phyloP scores from a whole-genome alignment of 2,797 vertebrate genomes.

The Spinibarbus caldwelli region DNA sequence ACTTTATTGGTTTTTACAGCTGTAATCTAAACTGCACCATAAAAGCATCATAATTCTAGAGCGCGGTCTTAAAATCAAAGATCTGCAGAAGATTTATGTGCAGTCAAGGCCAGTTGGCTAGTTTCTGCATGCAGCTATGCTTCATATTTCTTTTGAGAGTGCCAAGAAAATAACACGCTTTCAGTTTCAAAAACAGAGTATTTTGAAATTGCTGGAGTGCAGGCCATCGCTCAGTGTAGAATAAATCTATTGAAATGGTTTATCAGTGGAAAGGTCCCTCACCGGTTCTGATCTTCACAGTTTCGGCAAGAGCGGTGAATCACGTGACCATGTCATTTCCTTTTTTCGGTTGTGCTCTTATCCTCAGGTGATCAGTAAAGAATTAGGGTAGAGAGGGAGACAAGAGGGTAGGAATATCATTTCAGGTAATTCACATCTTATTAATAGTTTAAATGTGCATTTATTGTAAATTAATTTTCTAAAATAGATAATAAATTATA shows the following conservation, averaged over 20 bases:
- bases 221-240: constrained; percentile 17
- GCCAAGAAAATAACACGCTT: constrained; percentile 26
- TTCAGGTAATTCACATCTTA: not conserved
- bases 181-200: constrained; percentile 38
- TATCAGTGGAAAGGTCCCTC: not conserved
- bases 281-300: constrained; percentile 8
- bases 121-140: constrained; percentile 17
- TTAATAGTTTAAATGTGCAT: not conserved
- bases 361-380: constrained; percentile 10
- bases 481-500: not conserved
- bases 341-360: constrained; percentile 3
- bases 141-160: constrained; percentile 27
- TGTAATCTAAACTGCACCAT: constrained; percentile 41
- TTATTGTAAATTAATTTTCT: not conserved
- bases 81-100: constrained; percentile 24
- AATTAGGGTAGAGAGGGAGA: not conserved
- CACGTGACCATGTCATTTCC: constrained; percentile 27
- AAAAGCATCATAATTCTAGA: constrained; percentile 40
- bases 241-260: constrained; percentile 20
- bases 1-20: constrained; percentile 20
- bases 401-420: not conserved
- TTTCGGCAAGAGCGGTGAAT: constrained; percentile 8
- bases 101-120: constrained; percentile 34
- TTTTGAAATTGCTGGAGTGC: constrained; percentile 17
- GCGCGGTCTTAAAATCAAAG: constrained; percentile 13